Evolutionary conservation across 2,113 vertebrate genomes (phyloP).

Genomic region (Gila orcuttii): DNA sequence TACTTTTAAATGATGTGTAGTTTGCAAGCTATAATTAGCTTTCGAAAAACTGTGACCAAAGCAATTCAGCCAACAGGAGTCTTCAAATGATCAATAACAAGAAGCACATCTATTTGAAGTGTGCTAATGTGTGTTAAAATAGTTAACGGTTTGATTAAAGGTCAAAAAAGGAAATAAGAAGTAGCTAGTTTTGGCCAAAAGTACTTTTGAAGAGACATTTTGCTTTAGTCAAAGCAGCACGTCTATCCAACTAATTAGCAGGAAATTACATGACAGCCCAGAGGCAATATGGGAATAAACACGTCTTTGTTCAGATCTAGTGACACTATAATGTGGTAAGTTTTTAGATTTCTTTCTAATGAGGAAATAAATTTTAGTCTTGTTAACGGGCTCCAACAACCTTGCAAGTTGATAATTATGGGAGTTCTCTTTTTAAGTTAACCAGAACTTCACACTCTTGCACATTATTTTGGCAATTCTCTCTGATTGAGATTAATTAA

Average conservation of each 20-base stretch:
- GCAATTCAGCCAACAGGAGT: background rate
- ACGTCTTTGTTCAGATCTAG: background rate
- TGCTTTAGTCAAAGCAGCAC: background rate
- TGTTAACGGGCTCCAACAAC: background rate
- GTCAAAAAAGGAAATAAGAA: background rate
- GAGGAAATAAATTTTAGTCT: background rate
- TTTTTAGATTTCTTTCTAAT: background rate
- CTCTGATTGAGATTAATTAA: too few species aligned
- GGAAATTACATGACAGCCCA: background rate
- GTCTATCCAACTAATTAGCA: background rate
- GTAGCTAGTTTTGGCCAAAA: background rate
- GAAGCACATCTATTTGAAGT: background rate
- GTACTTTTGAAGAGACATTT: background rate
- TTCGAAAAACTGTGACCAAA: background rate
- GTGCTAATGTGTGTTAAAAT: background rate
- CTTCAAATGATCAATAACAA: conserved; percentile 18
- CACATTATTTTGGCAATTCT: background rate
- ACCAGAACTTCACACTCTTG: background rate
- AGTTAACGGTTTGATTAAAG: background rate
- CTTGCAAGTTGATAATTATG: background rate
- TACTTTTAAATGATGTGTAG: background rate
- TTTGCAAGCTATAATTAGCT: background rate
- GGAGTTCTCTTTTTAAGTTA: background rate
- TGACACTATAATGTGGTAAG: background rate
- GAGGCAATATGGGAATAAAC: background rate